Evolutionary conservation across 2,888 invertebrate genomes (phyloP).

Genomic region (Thalpophila matura): DNA sequence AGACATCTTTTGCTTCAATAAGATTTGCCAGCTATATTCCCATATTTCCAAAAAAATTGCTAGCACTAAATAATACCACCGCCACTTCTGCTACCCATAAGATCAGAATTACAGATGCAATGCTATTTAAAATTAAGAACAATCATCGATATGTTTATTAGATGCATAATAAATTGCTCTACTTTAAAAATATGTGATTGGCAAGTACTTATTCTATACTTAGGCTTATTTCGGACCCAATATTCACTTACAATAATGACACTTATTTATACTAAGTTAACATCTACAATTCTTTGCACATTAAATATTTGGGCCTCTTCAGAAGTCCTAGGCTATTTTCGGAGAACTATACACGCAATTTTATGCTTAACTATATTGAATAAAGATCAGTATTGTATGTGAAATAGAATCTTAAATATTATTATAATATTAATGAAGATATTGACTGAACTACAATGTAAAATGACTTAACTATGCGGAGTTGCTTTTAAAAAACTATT

Average conservation of each 20-base stretch:
- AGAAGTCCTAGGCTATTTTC: too few relatives aligned
- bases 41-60: too few relatives aligned
- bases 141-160: conserved; percentile 40
- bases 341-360: too few relatives aligned
- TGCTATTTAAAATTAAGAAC: conserved; percentile 1
- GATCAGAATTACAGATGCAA: neutral
- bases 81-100: conserved; percentile 8
- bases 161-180: conserved; percentile 22
- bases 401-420: conserved; percentile 5
- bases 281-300: neutral
- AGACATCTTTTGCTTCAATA: too few relatives aligned
- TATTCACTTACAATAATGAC: conserved; percentile 25
- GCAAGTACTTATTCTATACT: conserved; percentile 30
- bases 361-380: neutral
- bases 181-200: conserved; percentile 29
- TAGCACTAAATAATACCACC: neutral
- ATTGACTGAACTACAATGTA: conserved; percentile 33
- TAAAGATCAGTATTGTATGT: conserved; percentile 17
- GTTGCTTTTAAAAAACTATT: conserved; percentile 32
- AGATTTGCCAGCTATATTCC: neutral
- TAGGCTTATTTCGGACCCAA: neutral
- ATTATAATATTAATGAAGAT: conserved; percentile 13
- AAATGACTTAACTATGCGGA: conserved; percentile 20
- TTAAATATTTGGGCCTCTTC: too few relatives aligned
- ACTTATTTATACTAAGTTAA: neutral